Evolutionary conservation across 2,113 vertebrate species (phyloP).

Genomic region (Melanostigma gelatinosum): DNA sequence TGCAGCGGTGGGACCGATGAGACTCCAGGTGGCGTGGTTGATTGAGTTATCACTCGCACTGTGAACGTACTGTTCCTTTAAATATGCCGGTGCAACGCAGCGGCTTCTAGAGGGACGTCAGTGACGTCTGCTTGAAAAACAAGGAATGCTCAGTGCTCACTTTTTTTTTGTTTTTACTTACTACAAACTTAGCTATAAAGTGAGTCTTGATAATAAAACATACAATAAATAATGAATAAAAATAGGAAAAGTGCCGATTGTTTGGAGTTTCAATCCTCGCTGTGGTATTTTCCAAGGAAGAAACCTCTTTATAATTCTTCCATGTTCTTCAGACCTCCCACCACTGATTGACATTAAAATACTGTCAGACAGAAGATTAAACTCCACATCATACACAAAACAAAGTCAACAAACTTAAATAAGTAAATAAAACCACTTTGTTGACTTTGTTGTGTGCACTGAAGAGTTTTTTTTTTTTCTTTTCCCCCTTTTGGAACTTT

Average conservation of each 20-base stretch:
- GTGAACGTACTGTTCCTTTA: neutral
- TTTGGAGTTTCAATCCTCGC: neutral
- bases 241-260: neutral
- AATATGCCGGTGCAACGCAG: neutral
- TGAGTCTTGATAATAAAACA: neutral
- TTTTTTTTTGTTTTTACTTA: neutral
- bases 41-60: slow-evolving; percentile 1
- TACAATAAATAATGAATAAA: neutral
- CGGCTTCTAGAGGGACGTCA: neutral
- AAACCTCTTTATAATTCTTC: neutral
- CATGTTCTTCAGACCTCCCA: slow-evolving; percentile 22
- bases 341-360: slow-evolving; percentile 5
- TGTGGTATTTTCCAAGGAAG: neutral
- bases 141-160: neutral
- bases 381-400: slow-evolving; percentile 38
- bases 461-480: neutral
- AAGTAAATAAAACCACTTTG: slow-evolving; percentile 12
- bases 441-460: neutral
- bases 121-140: neutral
- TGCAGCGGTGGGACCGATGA: neutral
- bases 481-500: neutral
- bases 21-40: slow-evolving; percentile 11
- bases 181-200: neutral
- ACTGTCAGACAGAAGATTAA: slow-evolving; percentile 29
- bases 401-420: slow-evolving; percentile 10